A percentile compares a stretch with the other conserved stretches of the same genome.
Conservation (phyloP, 1,140 invertebrate genomes). For the Drosophila tropicalis region DNA sequence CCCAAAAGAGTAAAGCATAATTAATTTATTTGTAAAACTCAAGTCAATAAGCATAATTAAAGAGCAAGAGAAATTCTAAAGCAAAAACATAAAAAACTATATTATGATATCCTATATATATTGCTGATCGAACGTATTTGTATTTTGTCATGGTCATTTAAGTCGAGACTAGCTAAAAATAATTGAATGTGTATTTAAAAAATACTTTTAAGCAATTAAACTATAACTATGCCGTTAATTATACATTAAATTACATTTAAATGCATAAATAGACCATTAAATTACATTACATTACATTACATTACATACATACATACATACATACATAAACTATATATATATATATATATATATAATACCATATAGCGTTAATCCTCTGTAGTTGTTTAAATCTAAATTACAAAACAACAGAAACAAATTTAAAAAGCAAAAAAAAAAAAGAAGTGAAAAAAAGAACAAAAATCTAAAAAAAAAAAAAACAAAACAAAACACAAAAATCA, state of each 20-base stretch:
- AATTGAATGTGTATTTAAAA: constrained; percentile 65
- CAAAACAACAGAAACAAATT: constrained; percentile 53
- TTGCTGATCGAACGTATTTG: constrained; percentile 40
- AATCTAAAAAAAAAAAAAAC: constrained; percentile 28
- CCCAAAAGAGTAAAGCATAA: constrained; percentile 6
- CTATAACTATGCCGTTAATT: constrained; percentile 73
- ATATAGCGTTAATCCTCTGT: constrained; percentile 80
- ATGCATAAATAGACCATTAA: constrained; percentile 26
- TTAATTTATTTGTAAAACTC: constrained; percentile 67
- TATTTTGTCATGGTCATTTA: constrained; percentile 33
- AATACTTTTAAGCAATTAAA: constrained; percentile 62
- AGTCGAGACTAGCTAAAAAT: constrained; percentile 49
- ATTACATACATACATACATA: constrained; percentile 50
- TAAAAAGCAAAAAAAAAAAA: constrained; percentile 34
- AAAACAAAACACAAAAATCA: constrained; percentile 56
- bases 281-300: constrained; percentile 47
- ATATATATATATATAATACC: constrained; percentile 64
- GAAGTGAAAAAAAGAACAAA: constrained; percentile 37
- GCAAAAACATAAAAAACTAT: constrained; percentile 36
- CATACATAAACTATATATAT: constrained; percentile 66
- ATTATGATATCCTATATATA: constrained; percentile 42
- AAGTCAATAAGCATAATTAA: constrained; percentile 65
- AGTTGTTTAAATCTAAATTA: constrained; percentile 76
- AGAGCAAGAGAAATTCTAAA: constrained; percentile 23
- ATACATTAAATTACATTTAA: constrained; percentile 65